Conservation (phyloP, 2,888 invertebrate species). For the Hirtodrosophila cameraria region DNA sequence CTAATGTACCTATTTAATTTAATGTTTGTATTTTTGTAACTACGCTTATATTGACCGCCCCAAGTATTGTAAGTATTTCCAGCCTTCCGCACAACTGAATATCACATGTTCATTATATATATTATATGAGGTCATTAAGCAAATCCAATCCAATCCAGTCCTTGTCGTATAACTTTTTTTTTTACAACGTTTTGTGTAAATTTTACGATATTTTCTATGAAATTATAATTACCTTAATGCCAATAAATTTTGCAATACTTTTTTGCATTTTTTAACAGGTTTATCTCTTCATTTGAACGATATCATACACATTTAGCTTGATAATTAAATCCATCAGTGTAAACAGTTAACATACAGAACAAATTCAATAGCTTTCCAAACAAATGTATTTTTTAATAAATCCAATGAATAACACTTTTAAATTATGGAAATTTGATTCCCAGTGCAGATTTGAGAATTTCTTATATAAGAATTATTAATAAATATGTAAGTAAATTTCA, state of each 20-base stretch:
- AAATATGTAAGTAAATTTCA: too few relatives aligned
- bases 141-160: slow-evolving; percentile 25
- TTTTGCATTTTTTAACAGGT: slow-evolving; percentile 32
- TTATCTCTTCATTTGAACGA: background rate
- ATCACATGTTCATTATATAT: slow-evolving; percentile 26
- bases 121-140: slow-evolving; percentile 40
- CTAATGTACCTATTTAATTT: slow-evolving; percentile 56
- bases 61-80: slow-evolving; percentile 62
- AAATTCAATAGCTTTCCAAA: too few relatives aligned
- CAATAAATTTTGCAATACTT: slow-evolving; percentile 60
- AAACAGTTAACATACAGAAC: too few relatives aligned
- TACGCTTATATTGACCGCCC: slow-evolving; percentile 52
- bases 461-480: too few relatives aligned
- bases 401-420: too few relatives aligned
- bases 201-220: slow-evolving; percentile 37
- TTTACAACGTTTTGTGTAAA: slow-evolving; percentile 41
- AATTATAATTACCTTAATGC: slow-evolving; percentile 50
- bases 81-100: slow-evolving; percentile 42
- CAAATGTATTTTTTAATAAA: too few relatives aligned
- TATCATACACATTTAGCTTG: too few relatives aligned
- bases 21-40: slow-evolving; percentile 47
- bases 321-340: too few relatives aligned
- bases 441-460: too few relatives aligned
- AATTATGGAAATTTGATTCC: too few relatives aligned
- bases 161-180: slow-evolving; percentile 32